A percentile compares a stretch with the other conserved stretches of the same genome.
Evolutionary conservation across 2,888 invertebrate genomes (phyloP).

Genomic region (Cephus runcator): DNA sequence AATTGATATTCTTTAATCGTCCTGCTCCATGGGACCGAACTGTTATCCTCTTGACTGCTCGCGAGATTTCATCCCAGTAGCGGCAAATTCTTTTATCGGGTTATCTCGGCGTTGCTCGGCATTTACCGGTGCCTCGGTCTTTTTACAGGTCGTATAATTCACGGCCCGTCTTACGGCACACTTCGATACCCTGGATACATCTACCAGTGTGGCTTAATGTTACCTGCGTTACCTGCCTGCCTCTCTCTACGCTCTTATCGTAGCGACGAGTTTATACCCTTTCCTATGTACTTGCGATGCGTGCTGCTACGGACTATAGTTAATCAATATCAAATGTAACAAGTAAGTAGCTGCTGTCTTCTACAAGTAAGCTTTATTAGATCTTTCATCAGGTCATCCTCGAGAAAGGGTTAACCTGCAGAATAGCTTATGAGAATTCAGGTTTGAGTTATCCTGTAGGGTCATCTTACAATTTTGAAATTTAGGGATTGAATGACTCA

Average conservation of each 20-base stretch:
- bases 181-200: background rate
- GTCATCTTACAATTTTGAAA: background rate
- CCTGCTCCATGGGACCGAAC: background rate
- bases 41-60: background rate
- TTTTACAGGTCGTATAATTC: background rate
- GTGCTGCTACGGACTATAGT: slow-evolving; percentile 2
- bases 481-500: background rate
- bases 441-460: background rate
- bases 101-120: background rate
- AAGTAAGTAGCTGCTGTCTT: background rate
- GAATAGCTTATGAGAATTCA: too few species aligned
- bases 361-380: background rate
- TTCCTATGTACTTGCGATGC: background rate
- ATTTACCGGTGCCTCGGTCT: background rate
- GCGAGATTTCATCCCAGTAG: background rate
- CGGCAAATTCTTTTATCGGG: background rate
- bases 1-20: background rate
- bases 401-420: background rate
- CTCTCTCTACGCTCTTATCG: background rate
- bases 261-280: background rate
- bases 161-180: background rate
- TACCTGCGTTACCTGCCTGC: background rate
- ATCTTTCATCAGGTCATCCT: background rate
- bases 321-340: slow-evolving; percentile 6
- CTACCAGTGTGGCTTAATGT: background rate